Percentiles rank a stretch among this genome's conserved stretches.
phyloP scores from a whole-genome alignment of 1,140 invertebrate species.

The Triops longicaudatus region DNA sequence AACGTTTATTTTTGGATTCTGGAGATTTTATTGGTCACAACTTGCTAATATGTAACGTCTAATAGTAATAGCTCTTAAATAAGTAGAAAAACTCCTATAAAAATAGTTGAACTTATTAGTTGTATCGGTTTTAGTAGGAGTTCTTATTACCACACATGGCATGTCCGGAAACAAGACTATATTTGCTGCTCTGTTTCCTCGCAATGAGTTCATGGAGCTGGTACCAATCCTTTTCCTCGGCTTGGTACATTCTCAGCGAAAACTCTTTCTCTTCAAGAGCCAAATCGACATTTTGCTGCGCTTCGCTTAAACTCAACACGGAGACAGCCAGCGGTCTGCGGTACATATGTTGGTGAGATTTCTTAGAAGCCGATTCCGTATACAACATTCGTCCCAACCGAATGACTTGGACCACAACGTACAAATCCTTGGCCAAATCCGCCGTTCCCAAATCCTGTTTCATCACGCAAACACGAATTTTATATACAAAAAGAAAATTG shows the following conservation, averaged over 20 bases:
- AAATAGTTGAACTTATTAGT: background rate
- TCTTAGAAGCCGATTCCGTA: conserved; percentile 59
- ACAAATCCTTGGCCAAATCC: conserved; percentile 71
- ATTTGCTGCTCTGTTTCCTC: conserved; percentile 68
- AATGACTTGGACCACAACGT: conserved; percentile 78
- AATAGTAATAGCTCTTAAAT: too few relatives aligned
- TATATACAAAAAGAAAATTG: conserved; percentile 16
- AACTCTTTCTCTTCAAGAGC: conserved; percentile 32
- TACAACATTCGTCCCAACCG: conserved; percentile 77
- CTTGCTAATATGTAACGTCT: too few relatives aligned
- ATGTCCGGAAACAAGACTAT: conserved; percentile 63
- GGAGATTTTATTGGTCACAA: too few relatives aligned
- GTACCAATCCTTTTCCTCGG: conserved; percentile 78
- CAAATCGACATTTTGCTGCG: conserved; percentile 27
- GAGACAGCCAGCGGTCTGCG: conserved; percentile 74
- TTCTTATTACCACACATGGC: conserved; percentile 53
- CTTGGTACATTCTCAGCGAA: conserved; percentile 61
- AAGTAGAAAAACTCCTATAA: background rate
- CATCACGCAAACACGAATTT: conserved; percentile 17
- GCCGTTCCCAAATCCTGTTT: conserved; percentile 61
- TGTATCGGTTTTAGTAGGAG: background rate
- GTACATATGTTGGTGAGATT: conserved; percentile 53
- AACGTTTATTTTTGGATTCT: too few relatives aligned
- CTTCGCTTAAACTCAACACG: conserved; percentile 49
- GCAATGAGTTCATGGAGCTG: conserved; percentile 82